phyloP scores from a whole-genome alignment of 2,888 invertebrate genomes.

The Dinocampus coccinellae region DNA sequence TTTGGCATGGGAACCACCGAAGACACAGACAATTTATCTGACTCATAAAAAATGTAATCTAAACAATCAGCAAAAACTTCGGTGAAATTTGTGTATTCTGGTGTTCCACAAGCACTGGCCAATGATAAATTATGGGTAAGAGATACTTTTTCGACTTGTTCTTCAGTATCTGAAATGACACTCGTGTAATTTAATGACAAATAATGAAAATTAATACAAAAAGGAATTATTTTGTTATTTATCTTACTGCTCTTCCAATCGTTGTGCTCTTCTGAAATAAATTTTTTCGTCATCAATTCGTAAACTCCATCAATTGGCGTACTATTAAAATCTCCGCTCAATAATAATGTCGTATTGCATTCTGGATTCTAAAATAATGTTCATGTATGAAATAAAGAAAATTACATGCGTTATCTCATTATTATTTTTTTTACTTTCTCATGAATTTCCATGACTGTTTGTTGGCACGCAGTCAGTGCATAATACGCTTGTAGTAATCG shows the following conservation, averaged over 20 bases:
- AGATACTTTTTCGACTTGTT: conserved; percentile 76
- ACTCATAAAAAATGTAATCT: conserved; percentile 92
- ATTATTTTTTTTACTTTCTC: conserved; percentile 53
- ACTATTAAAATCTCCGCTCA: conserved; percentile 96
- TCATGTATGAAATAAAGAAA: not conserved
- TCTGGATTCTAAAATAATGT: conserved; percentile 64
- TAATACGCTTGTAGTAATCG: conserved; percentile 87
- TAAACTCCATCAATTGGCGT: conserved; percentile 86
- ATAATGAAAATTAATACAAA: conserved; percentile 19
- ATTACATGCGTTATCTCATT: conserved; percentile 13
- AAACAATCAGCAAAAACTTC: conserved; percentile 85
- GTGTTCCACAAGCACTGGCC: conserved; percentile 86
- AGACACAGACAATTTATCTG: conserved; percentile 74
- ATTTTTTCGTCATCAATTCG: conserved; percentile 80
- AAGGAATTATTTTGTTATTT: conserved; percentile 19
- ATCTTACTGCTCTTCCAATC: conserved; percentile 87
- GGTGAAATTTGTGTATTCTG: conserved; percentile 88
- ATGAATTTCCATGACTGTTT: conserved; percentile 70
- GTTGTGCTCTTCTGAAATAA: conserved; percentile 74
- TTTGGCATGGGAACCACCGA: conserved; percentile 86
- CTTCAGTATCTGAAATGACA: conserved; percentile 73
- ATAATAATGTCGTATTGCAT: conserved; percentile 76
- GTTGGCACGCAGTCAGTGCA: conserved; percentile 78
- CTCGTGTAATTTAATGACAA: not conserved
- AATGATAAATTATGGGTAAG: conserved; percentile 77